Evolutionary conservation across 2,113 vertebrate species (phyloP).

Genomic region (Orycteropus afer): DNA sequence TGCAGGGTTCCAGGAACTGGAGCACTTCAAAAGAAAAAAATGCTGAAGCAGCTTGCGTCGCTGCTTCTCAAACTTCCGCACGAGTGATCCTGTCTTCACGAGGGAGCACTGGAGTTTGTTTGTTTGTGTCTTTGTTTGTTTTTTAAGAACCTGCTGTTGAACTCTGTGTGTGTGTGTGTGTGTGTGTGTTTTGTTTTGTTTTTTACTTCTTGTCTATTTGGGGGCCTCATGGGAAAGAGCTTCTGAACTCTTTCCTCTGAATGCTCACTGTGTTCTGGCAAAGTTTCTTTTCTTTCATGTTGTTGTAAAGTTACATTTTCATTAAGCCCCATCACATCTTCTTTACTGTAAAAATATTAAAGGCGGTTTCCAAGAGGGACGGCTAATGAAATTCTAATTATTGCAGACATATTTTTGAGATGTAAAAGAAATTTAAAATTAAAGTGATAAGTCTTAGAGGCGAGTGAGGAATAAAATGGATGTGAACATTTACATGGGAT

Average conservation of each 20-base stretch:
- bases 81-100: constrained; percentile 69
- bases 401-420: constrained; percentile 88
- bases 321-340: constrained; percentile 77
- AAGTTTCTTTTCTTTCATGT: constrained; percentile 81
- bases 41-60: constrained; percentile 70
- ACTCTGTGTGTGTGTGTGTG: constrained; percentile 75
- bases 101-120: constrained; percentile 72
- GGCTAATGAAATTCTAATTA: constrained; percentile 81
- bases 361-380: constrained; percentile 78
- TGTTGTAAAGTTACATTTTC: constrained; percentile 85
- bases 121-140: constrained; percentile 67
- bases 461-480: constrained; percentile 88
- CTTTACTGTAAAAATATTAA: constrained; percentile 82
- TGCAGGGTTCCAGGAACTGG: constrained; percentile 61
- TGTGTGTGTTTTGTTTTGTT: constrained; percentile 71
- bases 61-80: constrained; percentile 68
- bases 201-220: constrained; percentile 82
- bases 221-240: constrained; percentile 79
- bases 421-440: constrained; percentile 85
- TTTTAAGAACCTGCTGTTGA: constrained; percentile 76
- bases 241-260: constrained; percentile 78
- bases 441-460: constrained; percentile 85
- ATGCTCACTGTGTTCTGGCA: constrained; percentile 80
- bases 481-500: constrained; percentile 98
- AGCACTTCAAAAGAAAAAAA: constrained; percentile 69